Conservation (phyloP, 2,113 vertebrate genomes). For the Anas platyrhynchos region DNA sequence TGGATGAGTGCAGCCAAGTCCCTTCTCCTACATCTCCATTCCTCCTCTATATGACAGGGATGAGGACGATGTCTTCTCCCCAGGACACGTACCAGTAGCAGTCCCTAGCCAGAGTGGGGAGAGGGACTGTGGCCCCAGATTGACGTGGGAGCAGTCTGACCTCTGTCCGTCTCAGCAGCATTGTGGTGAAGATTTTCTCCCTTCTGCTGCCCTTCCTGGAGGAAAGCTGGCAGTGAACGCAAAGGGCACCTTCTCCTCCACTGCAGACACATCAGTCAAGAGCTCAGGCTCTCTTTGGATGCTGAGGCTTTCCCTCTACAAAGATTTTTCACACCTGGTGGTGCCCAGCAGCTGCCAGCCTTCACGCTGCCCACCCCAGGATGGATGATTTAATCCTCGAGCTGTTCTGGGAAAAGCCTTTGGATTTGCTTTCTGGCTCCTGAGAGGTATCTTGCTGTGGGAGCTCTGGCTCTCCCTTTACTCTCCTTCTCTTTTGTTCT, state of each 20-base stretch:
- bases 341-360: background rate
- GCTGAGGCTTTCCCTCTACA: background rate
- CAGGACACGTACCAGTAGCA: background rate
- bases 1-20: background rate
- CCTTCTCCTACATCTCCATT: background rate
- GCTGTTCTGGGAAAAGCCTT: background rate
- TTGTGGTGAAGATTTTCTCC: background rate
- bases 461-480: background rate
- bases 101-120: background rate
- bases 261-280: background rate
- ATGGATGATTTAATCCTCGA: background rate
- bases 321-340: background rate
- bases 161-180: background rate
- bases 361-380: background rate
- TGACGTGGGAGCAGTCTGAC: background rate
- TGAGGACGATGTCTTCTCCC: background rate
- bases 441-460: background rate
- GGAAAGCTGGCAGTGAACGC: background rate
- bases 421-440: background rate
- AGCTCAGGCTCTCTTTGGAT: background rate
- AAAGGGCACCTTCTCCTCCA: background rate
- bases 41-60: rapidly evolving
- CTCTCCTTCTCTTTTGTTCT: background rate
- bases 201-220: background rate
- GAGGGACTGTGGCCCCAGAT: background rate